Conservation (phyloP, 2,113 vertebrate genomes). For the Piprites chloris region DNA sequence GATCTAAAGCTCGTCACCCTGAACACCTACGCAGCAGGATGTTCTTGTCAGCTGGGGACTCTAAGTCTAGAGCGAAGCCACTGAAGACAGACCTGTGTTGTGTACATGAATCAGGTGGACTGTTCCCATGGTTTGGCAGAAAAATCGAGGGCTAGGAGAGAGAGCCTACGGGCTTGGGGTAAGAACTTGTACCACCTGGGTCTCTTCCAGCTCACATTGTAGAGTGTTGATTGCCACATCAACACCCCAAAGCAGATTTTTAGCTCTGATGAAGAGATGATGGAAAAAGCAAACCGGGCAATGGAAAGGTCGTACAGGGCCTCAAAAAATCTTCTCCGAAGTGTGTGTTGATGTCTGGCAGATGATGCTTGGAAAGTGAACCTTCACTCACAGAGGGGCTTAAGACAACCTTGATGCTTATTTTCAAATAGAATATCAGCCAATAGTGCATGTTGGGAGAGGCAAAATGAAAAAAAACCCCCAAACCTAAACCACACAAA, state of each 20-base stretch:
- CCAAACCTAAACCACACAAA: neutral
- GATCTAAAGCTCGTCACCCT: neutral
- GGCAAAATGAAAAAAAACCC: neutral
- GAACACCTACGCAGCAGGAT: neutral
- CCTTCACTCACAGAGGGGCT: neutral
- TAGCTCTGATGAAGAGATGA: neutral
- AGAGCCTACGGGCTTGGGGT: neutral
- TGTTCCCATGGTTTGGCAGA: neutral
- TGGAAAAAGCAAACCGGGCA: neutral
- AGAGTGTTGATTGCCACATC: neutral
- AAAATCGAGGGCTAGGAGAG: neutral
- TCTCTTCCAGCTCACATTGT: neutral
- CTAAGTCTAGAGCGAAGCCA: neutral
- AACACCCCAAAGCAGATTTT: neutral
- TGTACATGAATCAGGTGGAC: neutral
- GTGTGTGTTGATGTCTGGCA: neutral
- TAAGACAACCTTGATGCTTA: neutral
- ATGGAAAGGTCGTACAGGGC: neutral
- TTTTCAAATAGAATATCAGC: neutral
- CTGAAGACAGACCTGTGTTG: neutral
- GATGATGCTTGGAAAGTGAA: neutral
- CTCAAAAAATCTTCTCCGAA: neutral
- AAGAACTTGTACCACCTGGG: neutral
- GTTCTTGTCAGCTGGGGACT: neutral
- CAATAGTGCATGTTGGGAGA: neutral